Evolutionary conservation across 2,888 invertebrate species (phyloP).

Genomic region (Pimpla rufipes): DNA sequence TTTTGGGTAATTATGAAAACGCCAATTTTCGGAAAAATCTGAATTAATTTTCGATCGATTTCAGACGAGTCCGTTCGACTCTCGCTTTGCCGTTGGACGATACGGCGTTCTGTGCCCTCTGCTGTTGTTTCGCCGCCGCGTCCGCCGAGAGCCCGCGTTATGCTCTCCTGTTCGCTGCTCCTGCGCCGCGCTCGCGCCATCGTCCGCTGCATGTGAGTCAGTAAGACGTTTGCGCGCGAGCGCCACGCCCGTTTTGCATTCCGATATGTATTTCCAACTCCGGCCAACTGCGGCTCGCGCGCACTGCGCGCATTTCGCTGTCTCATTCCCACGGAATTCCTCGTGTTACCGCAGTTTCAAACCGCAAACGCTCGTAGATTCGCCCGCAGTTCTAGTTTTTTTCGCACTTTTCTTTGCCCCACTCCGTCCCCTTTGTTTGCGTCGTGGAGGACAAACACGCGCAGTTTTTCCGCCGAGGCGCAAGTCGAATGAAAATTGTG

Average conservation of each 20-base stretch:
- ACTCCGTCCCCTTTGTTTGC: not conserved
- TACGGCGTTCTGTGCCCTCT: too few relatives aligned
- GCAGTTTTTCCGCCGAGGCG: too few relatives aligned
- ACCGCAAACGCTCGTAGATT: not conserved
- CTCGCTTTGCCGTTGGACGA: too few relatives aligned
- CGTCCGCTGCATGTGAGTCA: conserved; percentile 76
- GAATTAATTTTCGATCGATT: too few relatives aligned
- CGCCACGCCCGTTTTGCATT: conserved; percentile 81
- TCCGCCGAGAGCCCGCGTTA: conserved; percentile 5
- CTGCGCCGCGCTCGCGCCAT: conserved; percentile 11
- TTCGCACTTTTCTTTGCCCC: not conserved
- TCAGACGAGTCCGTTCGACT: too few relatives aligned
- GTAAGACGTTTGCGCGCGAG: conserved; percentile 75
- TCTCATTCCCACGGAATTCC: conserved; percentile 50
- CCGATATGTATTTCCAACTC: conserved; percentile 66
- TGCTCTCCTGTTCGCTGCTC: conserved; percentile 30
- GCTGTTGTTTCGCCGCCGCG: not conserved
- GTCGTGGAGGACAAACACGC: not conserved
- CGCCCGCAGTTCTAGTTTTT: not conserved
- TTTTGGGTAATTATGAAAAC: too few relatives aligned
- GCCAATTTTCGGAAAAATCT: too few relatives aligned
- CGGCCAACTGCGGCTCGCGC: conserved; percentile 30
- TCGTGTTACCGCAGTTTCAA: not conserved
- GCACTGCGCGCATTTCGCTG: conserved; percentile 2
- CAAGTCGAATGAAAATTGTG: too few relatives aligned